Evolutionary conservation across 2,113 vertebrate genomes (phyloP).

Genomic region (Tetrax tetrax): DNA sequence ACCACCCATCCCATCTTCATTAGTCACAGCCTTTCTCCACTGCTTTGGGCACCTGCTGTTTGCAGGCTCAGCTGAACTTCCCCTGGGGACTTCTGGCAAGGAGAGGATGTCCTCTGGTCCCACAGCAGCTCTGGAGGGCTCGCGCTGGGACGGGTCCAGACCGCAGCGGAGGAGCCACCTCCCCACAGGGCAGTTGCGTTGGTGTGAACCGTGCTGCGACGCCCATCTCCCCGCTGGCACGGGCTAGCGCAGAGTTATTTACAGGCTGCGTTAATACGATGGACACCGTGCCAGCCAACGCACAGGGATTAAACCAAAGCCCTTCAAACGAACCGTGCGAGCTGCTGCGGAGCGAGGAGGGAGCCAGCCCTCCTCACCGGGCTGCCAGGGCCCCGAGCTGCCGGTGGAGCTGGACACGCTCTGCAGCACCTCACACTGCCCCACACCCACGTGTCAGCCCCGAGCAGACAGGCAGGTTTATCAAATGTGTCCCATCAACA

Average conservation of each 20-base stretch:
- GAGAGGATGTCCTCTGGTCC: background rate
- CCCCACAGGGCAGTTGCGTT: background rate
- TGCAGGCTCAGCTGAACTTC: background rate
- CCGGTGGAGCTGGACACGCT: fast-evolving
- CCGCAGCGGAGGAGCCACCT: background rate
- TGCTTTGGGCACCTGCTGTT: background rate
- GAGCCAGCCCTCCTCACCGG: background rate
- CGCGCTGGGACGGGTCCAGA: fast-evolving
- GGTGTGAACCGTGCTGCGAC: background rate
- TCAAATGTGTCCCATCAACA: background rate
- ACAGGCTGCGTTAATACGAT: background rate
- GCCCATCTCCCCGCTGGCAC: background rate
- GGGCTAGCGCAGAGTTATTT: background rate
- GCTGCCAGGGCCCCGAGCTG: background rate
- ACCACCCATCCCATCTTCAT: background rate
- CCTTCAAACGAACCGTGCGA: fast-evolving
- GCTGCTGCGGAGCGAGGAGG: background rate
- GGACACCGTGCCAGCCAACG: background rate
- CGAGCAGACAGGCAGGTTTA: background rate
- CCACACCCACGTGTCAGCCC: background rate
- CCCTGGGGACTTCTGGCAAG: background rate
- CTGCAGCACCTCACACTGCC: background rate
- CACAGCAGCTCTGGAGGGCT: background rate
- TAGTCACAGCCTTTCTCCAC: background rate
- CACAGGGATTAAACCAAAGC: background rate